These are phyloP conservation scores for Cyrtodaria siliqua DNA, from an alignment of 2,888 invertebrate genomes.

Conservation along the genomic window DNA sequence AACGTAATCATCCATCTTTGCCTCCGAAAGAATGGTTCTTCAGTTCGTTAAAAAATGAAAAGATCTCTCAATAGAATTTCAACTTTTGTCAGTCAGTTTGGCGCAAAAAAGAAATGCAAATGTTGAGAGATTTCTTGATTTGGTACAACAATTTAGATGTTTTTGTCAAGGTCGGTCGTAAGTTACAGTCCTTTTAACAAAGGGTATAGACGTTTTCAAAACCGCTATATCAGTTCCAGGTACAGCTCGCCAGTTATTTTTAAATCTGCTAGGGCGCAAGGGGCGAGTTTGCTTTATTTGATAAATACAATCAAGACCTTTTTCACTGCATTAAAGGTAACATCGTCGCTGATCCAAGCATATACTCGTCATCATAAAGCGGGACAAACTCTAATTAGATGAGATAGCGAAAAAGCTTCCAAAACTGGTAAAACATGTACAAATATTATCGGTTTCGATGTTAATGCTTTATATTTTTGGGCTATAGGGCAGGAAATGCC, in stretches of 20 bases:
- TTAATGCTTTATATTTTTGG: too few relatives aligned
- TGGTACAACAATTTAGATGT: slow-evolving; percentile 65
- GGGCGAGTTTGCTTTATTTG: slow-evolving; percentile 53
- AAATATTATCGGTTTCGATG: too few relatives aligned
- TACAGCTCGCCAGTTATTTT: slow-evolving; percentile 51
- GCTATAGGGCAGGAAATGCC: too few relatives aligned
- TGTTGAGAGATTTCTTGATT: slow-evolving; percentile 56
- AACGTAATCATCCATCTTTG: slow-evolving; percentile 28
- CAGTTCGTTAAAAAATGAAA: slow-evolving; percentile 17
- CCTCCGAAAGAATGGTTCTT: slow-evolving; percentile 38
- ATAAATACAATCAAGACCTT: slow-evolving; percentile 51
- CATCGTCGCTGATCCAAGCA: slow-evolving; percentile 38
- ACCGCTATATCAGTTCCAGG: slow-evolving; percentile 59
- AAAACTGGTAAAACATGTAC: too few relatives aligned
- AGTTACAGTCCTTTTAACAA: slow-evolving; percentile 48
- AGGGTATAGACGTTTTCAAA: slow-evolving; percentile 58
- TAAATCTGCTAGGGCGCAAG: slow-evolving; percentile 16
- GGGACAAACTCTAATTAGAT: too few relatives aligned
- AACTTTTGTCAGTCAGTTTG: slow-evolving; percentile 40
- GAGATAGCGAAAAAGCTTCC: too few relatives aligned
- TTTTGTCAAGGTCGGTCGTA: slow-evolving; percentile 54
- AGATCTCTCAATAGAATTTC: slow-evolving; percentile 20
- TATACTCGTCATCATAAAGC: too few relatives aligned
- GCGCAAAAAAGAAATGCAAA: slow-evolving; percentile 50
- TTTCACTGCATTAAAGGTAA: slow-evolving; percentile 36